Base-by-base conservation (phyloP, 2,113 vertebrate genomes). In the Lophius piscatorius region DNA sequence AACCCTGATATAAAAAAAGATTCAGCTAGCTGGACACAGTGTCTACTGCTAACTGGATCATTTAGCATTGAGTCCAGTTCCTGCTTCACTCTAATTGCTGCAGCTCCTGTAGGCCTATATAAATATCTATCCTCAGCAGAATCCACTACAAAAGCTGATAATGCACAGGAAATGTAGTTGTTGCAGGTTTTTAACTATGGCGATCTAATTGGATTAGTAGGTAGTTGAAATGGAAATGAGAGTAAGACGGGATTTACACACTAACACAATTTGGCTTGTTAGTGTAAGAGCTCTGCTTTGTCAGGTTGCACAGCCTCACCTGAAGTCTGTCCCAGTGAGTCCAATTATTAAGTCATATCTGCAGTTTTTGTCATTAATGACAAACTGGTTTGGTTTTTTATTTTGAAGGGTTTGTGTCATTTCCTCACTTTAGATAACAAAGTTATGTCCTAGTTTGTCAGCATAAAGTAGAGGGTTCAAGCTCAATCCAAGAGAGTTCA, bases 171-270 rank as follows among this genome's bases (percentile, higher is more conserved):
- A 77, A 57, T 51, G 70, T 48, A 48, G 34, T 48, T 18, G 58
- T 51, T 11, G 21, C 24, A 58, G 74, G 67, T 67, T 87, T 73
- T 51, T 51, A 65, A 63, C 62, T 68, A 29, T 12, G 50, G 39
- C 42, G 71, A 75, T 50, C 45, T 85, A 63, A 63, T 42, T 60
- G 86, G 90, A 90, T 92, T 90, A 91, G 58, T 24, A 34, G 41
- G 39, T 70, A 60, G 59, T 80, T 85, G 81, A 85, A 68, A 81
- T 66, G 80, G 84, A 88, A 92, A 89, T 73, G 73, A 87, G 86
- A 86, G 81, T 85, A 92, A 91, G 85, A 74, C 16, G 84, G 83
- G 85, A 91, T 92, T 91, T 89, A 68, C 89, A 90, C 82, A 86
- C 80, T 90, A 83, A 89, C 88, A 87, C 84, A 84, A 65, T 87